Evolutionary conservation across 1,140 invertebrate genomes (phyloP).

Genomic region (Lepidurus packardi): DNA sequence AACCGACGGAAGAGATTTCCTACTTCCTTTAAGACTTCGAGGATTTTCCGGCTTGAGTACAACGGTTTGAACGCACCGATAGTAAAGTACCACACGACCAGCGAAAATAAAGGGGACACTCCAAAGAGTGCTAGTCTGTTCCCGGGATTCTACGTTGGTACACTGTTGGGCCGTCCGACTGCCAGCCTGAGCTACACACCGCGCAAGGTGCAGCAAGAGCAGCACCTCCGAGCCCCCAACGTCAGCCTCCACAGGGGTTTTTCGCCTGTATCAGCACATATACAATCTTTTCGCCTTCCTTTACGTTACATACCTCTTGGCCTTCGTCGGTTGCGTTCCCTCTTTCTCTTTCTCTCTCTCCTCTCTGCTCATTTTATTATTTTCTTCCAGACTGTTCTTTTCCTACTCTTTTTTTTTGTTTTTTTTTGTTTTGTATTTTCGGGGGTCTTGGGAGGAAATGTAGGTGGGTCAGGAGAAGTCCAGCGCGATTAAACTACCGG

Average conservation of each 20-base stretch:
- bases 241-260: conserved; percentile 14
- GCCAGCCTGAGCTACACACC: neutral
- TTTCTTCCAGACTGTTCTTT: conserved; percentile 27
- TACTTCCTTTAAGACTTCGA: neutral
- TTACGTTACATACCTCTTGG: conserved; percentile 13
- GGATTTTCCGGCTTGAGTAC: neutral
- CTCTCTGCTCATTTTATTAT: conserved; percentile 19
- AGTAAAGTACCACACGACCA: neutral
- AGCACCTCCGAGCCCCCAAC: neutral
- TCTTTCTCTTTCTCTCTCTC: conserved; percentile 33
- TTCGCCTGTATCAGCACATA: neutral
- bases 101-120: neutral
- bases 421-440: neutral
- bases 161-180: conserved; percentile 2
- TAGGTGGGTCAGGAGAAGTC: neutral
- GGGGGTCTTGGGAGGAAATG: neutral
- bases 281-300: conserved; percentile 30
- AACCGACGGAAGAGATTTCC: neutral
- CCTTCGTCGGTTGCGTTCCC: conserved; percentile 27
- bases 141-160: conserved; percentile 10
- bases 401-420: neutral
- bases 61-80: neutral
- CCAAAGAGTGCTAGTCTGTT: neutral
- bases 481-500: neutral
- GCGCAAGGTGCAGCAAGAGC: conserved; percentile 10